These are phyloP conservation scores for Gobio occitaniae DNA, from an alignment of 2,797 vertebrate genomes.

Conservation along the genomic window DNA sequence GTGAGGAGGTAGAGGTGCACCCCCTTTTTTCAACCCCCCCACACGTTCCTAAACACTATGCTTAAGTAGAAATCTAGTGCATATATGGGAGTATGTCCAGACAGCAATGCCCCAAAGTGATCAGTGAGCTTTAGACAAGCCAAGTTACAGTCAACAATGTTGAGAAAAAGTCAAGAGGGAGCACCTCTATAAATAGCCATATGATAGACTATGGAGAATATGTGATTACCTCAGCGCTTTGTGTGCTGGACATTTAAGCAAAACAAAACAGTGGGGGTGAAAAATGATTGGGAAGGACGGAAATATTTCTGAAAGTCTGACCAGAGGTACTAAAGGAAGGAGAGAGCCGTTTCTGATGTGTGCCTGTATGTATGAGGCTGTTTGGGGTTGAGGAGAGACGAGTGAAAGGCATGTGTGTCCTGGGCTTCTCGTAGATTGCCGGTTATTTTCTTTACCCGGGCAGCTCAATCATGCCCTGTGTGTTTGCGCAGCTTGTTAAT, in stretches of 20 bases:
- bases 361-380: conserved; percentile 29
- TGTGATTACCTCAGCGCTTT: conserved; percentile 31
- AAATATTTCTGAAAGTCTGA: conserved; percentile 23
- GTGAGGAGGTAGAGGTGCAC: conserved; percentile 26
- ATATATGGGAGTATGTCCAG: conserved; percentile 23
- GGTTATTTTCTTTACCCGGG: conserved; percentile 69
- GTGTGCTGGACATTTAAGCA: conserved; percentile 29
- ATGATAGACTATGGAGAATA: conserved; percentile 26
- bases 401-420: conserved; percentile 55
- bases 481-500: conserved; percentile 69
- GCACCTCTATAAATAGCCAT: conserved; percentile 17
- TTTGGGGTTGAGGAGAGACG: conserved; percentile 45
- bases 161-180: conserved; percentile 10
- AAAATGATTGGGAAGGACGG: conserved; percentile 33
- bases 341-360: conserved; percentile 12
- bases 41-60: conserved; percentile 44
- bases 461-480: conserved; percentile 65
- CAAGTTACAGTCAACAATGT: background rate
- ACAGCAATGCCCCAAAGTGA: conserved; percentile 21
- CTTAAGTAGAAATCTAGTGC: conserved; percentile 32
- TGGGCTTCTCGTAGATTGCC: conserved; percentile 58
- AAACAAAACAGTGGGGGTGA: conserved; percentile 33
- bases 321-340: conserved; percentile 2
- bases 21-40: conserved; percentile 29
- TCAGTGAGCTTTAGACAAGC: conserved; percentile 15